A percentile compares a stretch with the other conserved stretches of the same genome.
Conservation (phyloP, 2,888 invertebrate genomes). For the Elgonia sp. region DNA sequence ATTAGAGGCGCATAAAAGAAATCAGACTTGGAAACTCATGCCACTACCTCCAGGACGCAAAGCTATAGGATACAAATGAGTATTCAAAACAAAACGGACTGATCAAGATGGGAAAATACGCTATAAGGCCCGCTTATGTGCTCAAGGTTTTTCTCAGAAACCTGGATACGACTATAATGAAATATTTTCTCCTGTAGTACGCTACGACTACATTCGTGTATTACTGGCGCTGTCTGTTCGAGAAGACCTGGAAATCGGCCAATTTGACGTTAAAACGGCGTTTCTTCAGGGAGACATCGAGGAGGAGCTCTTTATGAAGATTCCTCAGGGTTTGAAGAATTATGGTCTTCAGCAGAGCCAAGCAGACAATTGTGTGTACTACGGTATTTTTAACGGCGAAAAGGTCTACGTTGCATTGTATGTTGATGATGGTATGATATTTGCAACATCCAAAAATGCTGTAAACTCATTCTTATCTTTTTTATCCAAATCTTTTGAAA, state of each 20-base stretch:
- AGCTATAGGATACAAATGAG: slow-evolving; percentile 62
- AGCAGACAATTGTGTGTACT: slow-evolving; percentile 73
- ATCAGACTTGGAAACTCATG: slow-evolving; percentile 34
- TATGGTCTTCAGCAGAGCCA: slow-evolving; percentile 77
- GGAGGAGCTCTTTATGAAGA: slow-evolving; percentile 60
- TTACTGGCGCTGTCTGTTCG: slow-evolving; percentile 70
- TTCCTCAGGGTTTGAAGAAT: slow-evolving; percentile 39
- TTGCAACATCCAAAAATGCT: background rate
- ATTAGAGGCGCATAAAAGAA: slow-evolving; percentile 42
- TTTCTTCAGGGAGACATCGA: slow-evolving; percentile 74
- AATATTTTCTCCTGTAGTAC: slow-evolving; percentile 64
- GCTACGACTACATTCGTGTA: slow-evolving; percentile 59
- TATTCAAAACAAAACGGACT: slow-evolving; percentile 43
- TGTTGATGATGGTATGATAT: slow-evolving; percentile 38
- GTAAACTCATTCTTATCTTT: background rate
- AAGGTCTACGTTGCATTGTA: slow-evolving; percentile 42
- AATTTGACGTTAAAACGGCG: slow-evolving; percentile 76
- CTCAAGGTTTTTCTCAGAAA: slow-evolving; percentile 67
- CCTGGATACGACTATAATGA: slow-evolving; percentile 66
- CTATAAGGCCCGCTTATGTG: slow-evolving; percentile 75
- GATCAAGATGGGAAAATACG: slow-evolving; percentile 19
- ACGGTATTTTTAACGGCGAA: slow-evolving; percentile 16
- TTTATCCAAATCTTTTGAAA: slow-evolving; percentile 30
- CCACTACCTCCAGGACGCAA: slow-evolving; percentile 10
- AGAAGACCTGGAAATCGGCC: slow-evolving; percentile 63